Evolutionary conservation across 1,140 invertebrate species (phyloP).

Genomic region (Orussus abietinus): DNA sequence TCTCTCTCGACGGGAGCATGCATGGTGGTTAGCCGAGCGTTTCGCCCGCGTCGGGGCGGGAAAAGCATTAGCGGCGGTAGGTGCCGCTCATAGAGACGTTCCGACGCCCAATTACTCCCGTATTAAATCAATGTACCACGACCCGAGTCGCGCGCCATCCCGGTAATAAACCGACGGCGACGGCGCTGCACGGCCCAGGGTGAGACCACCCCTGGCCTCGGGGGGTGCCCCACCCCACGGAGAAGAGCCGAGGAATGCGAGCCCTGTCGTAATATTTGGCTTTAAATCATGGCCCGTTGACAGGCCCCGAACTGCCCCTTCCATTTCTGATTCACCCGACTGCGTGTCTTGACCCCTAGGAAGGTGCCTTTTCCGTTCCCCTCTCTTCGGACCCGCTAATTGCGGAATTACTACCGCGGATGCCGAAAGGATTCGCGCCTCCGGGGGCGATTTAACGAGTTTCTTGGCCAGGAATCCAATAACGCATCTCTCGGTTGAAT

Average conservation of each 20-base stretch:
- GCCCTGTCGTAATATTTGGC: conserved; percentile 55
- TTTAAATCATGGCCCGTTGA: conserved; percentile 55
- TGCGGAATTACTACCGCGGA: too few species aligned
- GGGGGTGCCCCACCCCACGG: conserved; percentile 17
- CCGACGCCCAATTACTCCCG: conserved; percentile 48
- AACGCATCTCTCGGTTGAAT: too few species aligned
- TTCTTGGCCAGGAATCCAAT: too few species aligned
- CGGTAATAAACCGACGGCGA: conserved; percentile 46
- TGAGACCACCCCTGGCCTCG: conserved; percentile 19
- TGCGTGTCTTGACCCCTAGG: too few species aligned
- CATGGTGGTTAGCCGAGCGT: conserved; percentile 24
- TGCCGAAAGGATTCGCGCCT: too few species aligned
- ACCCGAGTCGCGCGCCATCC: conserved; percentile 32
- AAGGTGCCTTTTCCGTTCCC: too few species aligned
- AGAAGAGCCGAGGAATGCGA: conserved; percentile 44
- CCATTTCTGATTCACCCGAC: conserved; percentile 2
- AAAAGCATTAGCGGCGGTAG: conserved; percentile 39
- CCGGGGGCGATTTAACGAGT: too few species aligned
- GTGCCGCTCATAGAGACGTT: conserved; percentile 48
- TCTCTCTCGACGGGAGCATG: not conserved
- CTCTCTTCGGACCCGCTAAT: too few species aligned
- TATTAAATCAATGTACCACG: conserved; percentile 51
- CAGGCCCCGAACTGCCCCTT: conserved; percentile 26
- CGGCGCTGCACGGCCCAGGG: conserved; percentile 43
- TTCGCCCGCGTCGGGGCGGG: conserved; percentile 29